Evolutionary conservation across 2,113 vertebrate species (phyloP).

Genomic region (Heloderma charlesbogerti): DNA sequence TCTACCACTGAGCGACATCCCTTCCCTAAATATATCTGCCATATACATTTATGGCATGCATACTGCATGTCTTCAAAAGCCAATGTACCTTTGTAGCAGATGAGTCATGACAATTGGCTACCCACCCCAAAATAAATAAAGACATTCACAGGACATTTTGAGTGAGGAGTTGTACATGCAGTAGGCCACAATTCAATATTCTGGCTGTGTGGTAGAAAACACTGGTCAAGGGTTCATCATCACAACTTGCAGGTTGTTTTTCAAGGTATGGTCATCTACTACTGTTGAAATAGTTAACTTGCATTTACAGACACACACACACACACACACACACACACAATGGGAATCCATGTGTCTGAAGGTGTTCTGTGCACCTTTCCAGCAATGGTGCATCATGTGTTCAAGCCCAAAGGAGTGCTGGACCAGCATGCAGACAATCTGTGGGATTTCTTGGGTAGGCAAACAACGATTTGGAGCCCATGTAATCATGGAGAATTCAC

Average conservation of each 20-base stretch:
- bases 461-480: slow-evolving; percentile 16
- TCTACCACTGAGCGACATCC: not conserved
- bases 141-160: not conserved
- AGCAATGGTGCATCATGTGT: not conserved
- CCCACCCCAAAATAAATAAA: not conserved
- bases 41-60: not conserved
- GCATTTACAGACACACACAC: not conserved
- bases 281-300: not conserved
- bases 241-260: not conserved
- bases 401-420: not conserved
- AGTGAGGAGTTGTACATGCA: not conserved
- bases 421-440: not conserved
- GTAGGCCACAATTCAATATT: not conserved
- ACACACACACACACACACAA: not conserved
- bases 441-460: not conserved
- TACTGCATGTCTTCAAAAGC: not conserved
- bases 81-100: not conserved
- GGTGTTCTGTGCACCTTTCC: too few relatives aligned
- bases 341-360: not conserved
- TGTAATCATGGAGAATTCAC: not conserved
- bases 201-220: not conserved
- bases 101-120: not conserved
- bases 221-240: not conserved
- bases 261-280: not conserved
- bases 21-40: not conserved